Conservation (phyloP, 2,888 invertebrate genomes). For the Meghimatium bilineatum region DNA sequence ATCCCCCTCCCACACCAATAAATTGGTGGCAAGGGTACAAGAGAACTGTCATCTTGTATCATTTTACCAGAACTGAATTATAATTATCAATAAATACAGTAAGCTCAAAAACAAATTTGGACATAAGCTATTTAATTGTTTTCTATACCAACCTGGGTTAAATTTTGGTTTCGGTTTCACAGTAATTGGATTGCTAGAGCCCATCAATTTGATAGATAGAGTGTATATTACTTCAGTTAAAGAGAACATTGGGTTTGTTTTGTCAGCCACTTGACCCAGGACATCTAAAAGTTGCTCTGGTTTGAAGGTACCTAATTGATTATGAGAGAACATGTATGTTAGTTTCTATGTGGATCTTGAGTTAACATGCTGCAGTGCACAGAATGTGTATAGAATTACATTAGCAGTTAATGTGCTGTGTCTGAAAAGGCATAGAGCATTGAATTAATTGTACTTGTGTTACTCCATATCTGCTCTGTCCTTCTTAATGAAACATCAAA, state of each 20-base stretch:
- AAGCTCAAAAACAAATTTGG: no score
- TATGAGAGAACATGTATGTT: not conserved
- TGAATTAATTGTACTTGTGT: no score
- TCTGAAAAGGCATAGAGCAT: no score
- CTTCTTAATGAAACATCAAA: no score
- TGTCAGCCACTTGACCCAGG: constrained; percentile 74
- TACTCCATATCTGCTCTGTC: no score
- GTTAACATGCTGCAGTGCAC: not conserved
- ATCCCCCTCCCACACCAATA: no score
- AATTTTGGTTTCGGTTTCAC: constrained; percentile 69
- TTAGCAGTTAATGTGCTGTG: no score
- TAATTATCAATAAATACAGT: no score
- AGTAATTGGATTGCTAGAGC: constrained; percentile 70
- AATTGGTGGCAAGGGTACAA: no score
- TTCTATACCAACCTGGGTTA: constrained; percentile 68
- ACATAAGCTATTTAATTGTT: no score
- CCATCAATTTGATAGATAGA: constrained; percentile 68
- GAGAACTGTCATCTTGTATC: no score
- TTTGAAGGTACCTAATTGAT: constrained; percentile 71
- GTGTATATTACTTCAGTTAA: constrained; percentile 73
- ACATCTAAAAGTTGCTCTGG: constrained; percentile 68
- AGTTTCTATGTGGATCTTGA: not conserved
- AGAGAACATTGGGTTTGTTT: constrained; percentile 69
- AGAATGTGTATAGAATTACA: not conserved
- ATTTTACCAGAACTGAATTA: no score